Evolutionary conservation across 2,113 vertebrate genomes (phyloP).

Genomic region (rat (Rattus norvegicus)): GRCr8 NC_086023.1:60919501-60920000

Average conservation of each 20-base stretch:
- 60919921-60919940: neutral
- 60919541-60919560: constrained; percentile 7
- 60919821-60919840: neutral
- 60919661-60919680: constrained; percentile 94
- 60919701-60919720: constrained; percentile 10
- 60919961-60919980: neutral
- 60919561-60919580: neutral
- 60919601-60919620: constrained; percentile 90
- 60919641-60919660: constrained; percentile 95
- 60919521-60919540: neutral
- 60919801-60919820: neutral
- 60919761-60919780: constrained; percentile 3
- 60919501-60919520: neutral
- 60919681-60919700: constrained; percentile 90
- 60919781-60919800: neutral
- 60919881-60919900: constrained; percentile 11
- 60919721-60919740: constrained; percentile 26
- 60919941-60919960: neutral
- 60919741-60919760: constrained; percentile 61
- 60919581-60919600: constrained; percentile 58
- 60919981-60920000: neutral
- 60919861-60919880: constrained; percentile 35
- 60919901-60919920: constrained; percentile 24
- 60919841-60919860: constrained; percentile 8
- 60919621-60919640: constrained; percentile 98